Base-by-base conservation (phyloP, 2,113 vertebrate species). In the Camarhynchus parvulus region DNA sequence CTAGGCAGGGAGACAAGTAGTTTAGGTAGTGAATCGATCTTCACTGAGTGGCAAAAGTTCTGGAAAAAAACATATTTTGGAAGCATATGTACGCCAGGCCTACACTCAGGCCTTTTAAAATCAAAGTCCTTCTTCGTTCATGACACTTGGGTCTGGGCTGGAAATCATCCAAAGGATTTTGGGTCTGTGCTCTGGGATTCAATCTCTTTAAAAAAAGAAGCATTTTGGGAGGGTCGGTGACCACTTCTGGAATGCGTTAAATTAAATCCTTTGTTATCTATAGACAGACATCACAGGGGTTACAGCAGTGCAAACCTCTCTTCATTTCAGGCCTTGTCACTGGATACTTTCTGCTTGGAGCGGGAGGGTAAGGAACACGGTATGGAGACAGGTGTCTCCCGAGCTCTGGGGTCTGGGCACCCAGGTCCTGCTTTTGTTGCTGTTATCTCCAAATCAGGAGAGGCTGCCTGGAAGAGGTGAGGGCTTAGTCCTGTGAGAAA, bases 381-480 rank as follows among this genome's bases (percentile, higher is more conserved):
- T 35, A n/a, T 25, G 52, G 55, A 78, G 75, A 72, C 94, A 94
- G 90, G 88, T 96, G 94, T 72, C 75, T 83, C 33, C 42, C 30
- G 42, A 79, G 42, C 2, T 2, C 67, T 41, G 21, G 35, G 10
- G 35, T 81, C 47, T 35, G 22, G 83, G 46, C 5, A 67, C 17
- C 35, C 47, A 44, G 18, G 30, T 83, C 42, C 35, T 70, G 47
- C 59, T 92, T 94, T 90, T 94, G 50, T 93, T 89, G 27, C 68
- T 44, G 7, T 67, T 96, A 77, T 83, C 85, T 80, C 28, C 6
- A 5, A 19, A 74, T 90, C 52, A 46, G 41, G 23, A 69, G n/a
- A 3, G 2, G 12, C 42, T 91, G 16, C 24, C 39, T 67, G 55
- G 58, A 59, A 64, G 19, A 67, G 12, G 14, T 1, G 6, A 67